Percentiles rank a stretch among this genome's conserved stretches.
phyloP scores from a whole-genome alignment of 2,113 vertebrate species.

The Phrynosoma blainvillii region DNA sequence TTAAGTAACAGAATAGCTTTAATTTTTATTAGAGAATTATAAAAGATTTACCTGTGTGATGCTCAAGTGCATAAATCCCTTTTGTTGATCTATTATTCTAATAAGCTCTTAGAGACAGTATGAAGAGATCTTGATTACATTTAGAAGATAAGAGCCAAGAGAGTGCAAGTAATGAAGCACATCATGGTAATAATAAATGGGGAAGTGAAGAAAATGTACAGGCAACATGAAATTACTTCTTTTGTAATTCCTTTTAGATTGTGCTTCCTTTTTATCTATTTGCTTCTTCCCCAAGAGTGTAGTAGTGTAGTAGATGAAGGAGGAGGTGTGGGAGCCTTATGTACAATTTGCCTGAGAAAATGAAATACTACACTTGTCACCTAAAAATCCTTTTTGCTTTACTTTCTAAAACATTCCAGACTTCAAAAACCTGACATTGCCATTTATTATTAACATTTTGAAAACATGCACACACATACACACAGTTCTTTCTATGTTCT shows the following conservation, averaged over 20 bases:
- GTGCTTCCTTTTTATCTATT: constrained; percentile 48
- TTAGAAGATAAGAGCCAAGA: constrained; percentile 55
- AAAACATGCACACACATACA: not conserved
- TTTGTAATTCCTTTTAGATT: constrained; percentile 42
- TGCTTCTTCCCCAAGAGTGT: constrained; percentile 38
- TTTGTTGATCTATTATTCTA: constrained; percentile 67
- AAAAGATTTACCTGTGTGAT: constrained; percentile 59
- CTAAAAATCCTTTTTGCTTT: constrained; percentile 32
- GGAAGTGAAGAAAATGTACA: constrained; percentile 34
- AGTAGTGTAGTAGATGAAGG: constrained; percentile 4
- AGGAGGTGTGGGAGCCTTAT: not conserved
- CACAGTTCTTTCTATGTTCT: not conserved
- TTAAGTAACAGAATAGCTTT: constrained; percentile 72
- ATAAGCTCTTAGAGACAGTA: constrained; percentile 61
- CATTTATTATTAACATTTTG: constrained; percentile 13
- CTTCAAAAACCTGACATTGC: constrained; percentile 2
- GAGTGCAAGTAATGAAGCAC: constrained; percentile 45
- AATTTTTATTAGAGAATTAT: constrained; percentile 62
- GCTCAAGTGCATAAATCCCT: constrained; percentile 45
- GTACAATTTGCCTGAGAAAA: constrained; percentile 47
- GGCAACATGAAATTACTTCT: constrained; percentile 37
- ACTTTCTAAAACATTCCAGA: constrained; percentile 34
- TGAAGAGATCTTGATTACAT: constrained; percentile 64
- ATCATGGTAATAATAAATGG: constrained; percentile 52
- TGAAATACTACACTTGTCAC: not conserved